Evolutionary conservation across 1,140 invertebrate genomes (phyloP).

Genomic region (Drosophila elegans): DNA sequence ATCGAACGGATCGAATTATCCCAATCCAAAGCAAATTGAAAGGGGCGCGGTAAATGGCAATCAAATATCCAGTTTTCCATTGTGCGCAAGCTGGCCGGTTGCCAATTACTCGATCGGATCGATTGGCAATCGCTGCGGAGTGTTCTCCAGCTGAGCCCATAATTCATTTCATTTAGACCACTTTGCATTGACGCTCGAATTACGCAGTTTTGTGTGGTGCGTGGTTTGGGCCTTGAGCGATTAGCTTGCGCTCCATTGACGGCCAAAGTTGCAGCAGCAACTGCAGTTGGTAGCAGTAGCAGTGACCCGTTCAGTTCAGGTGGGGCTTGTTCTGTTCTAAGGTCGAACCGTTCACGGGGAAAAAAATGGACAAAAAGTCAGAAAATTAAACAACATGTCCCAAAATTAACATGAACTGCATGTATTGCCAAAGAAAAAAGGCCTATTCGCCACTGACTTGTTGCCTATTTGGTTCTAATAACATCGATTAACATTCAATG

Average conservation of each 20-base stretch:
- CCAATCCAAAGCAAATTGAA: constrained; percentile 8
- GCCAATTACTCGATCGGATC: constrained; percentile 42
- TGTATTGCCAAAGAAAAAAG: neutral
- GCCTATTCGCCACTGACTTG: neutral
- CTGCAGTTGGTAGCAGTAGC: constrained; percentile 23
- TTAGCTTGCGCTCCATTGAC: constrained; percentile 26
- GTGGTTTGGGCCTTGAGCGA: constrained; percentile 33
- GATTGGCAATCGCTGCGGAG: constrained; percentile 34
- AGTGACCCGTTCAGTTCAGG: constrained; percentile 36
- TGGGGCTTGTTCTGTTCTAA: constrained; percentile 44
- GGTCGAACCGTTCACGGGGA: constrained; percentile 36
- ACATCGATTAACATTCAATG: neutral
- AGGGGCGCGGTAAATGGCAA: constrained; percentile 16
- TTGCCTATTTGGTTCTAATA: constrained; percentile 3
- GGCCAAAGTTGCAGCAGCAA: constrained; percentile 16
- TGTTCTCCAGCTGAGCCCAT: constrained; percentile 36
- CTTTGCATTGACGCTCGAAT: constrained; percentile 56
- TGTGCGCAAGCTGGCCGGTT: constrained; percentile 40
- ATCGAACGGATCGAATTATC: constrained; percentile 13
- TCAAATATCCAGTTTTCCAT: constrained; percentile 31
- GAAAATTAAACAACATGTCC: neutral
- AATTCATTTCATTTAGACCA: constrained; percentile 38
- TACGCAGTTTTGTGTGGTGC: constrained; percentile 25
- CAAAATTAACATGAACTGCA: constrained; percentile 4
- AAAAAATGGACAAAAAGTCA: neutral